Conservation (phyloP, 2,888 invertebrate species). For the Furcula furcula region DNA sequence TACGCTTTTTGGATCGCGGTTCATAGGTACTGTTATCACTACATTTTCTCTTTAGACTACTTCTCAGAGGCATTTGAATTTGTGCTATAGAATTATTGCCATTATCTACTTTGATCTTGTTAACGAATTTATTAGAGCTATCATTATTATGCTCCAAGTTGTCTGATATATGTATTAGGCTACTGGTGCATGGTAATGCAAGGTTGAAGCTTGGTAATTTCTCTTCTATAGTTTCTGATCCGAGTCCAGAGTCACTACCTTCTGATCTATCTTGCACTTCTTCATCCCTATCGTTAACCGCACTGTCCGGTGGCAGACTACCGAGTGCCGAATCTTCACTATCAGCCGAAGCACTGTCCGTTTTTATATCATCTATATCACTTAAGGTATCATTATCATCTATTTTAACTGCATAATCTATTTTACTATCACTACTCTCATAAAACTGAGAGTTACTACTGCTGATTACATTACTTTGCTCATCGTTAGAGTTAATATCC, state of each 20-base stretch:
- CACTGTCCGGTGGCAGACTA: conserved; percentile 77
- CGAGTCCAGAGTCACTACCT: conserved; percentile 92
- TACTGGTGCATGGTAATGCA: conserved; percentile 53
- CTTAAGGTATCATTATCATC: conserved; percentile 77
- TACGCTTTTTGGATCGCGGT: conserved; percentile 83
- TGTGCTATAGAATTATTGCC: conserved; percentile 31
- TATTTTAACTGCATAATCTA: conserved; percentile 72
- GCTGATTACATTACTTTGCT: conserved; percentile 63
- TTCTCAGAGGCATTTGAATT: conserved; percentile 56
- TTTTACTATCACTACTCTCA: conserved; percentile 77
- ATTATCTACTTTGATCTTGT: conserved; percentile 28
- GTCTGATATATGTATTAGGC: conserved; percentile 30
- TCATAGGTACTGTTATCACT: conserved; percentile 65
- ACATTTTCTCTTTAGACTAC: conserved; percentile 86
- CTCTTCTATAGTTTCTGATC: conserved; percentile 87
- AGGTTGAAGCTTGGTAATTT: conserved; percentile 62
- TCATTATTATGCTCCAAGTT: conserved; percentile 28
- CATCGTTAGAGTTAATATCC: conserved; percentile 64
- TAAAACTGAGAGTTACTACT: conserved; percentile 74
- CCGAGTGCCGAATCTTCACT: conserved; percentile 85
- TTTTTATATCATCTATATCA: conserved; percentile 78
- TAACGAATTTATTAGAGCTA: conserved; percentile 22
- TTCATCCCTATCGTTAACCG: conserved; percentile 75
- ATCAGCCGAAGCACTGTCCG: conserved; percentile 77
- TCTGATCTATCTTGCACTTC: conserved; percentile 87